Base-by-base conservation (phyloP, 2,797 vertebrate species). In the Loris lydekkerianus region DNA sequence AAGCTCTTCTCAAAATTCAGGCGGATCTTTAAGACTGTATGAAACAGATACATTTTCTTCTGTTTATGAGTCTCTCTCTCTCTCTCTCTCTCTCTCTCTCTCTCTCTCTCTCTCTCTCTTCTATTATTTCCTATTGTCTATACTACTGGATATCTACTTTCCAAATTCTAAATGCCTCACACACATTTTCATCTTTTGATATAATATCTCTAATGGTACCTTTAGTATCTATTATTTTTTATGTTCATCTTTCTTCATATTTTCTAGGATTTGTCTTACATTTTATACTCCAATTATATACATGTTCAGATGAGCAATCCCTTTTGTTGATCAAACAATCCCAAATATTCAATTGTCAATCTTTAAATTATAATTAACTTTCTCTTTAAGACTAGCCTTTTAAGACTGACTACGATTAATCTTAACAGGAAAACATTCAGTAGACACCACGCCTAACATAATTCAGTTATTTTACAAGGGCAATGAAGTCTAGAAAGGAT, bases 131-230 rank as follows among this genome's bases (percentile, higher is more conserved):
- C 34, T 34, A 34, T 34, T 34, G n/a, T 17, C 67, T 69, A 58
- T 65, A 63, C 18, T 34, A 60, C 4, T 70, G 20, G 20, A 3
- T 72, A 61, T 46, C 46, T 61, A 18, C 2, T 80, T 61, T 49
- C 1, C 17, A 53, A 67, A 40, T 72, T 89, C 88, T 78, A 88
- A 86, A 31, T 83, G 29, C 18, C 31, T n/a, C 34, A 85, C 40
- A 93, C 13, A 10, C 2, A 56, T 81, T 91, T 93, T 84, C 37
- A 92, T 90, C 17, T 63, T 94, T 77, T 85, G 15, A 9, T 56
- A 58, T n/a, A 49, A 65, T 56, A 60, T 56, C 10, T 10, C 76
- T 69, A 58, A 18, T 29, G 58, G 40, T 53, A 89, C 5, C 3
- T 34, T 63, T 34, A 63, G 7, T 6, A 70, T 49, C 9, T 60